These are phyloP conservation scores for Cryptocephalus primarius DNA, from an alignment of 2,888 invertebrate species.

Conservation along the genomic window DNA sequence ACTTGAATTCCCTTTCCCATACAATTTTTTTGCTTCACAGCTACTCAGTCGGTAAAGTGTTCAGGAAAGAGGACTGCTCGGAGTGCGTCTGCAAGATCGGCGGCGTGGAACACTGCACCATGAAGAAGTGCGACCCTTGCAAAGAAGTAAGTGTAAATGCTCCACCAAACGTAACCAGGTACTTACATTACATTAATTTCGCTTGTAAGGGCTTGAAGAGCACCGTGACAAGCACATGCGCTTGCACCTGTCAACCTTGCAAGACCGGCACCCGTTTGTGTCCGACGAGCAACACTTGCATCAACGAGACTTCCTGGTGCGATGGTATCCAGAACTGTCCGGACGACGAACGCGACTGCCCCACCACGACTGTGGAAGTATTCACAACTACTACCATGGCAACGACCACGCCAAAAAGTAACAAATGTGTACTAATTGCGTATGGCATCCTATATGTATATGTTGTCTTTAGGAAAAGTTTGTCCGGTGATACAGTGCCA, in stretches of 20 bases:
- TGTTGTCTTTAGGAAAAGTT: background rate
- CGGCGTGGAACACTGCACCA: conserved; percentile 58
- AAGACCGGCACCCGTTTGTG: conserved; percentile 55
- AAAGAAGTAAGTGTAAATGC: conserved; percentile 31
- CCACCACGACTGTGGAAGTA: conserved; percentile 19
- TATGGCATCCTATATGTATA: background rate
- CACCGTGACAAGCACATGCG: conserved; percentile 51
- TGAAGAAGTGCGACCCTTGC: conserved; percentile 59
- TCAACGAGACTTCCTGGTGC: conserved; percentile 63
- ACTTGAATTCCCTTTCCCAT: too few relatives aligned
- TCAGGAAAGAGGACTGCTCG: conserved; percentile 61
- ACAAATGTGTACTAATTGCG: too few relatives aligned
- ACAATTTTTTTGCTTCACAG: conserved; percentile 32
- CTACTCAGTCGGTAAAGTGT: conserved; percentile 61
- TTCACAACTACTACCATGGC: background rate
- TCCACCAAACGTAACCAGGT: background rate
- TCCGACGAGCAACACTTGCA: conserved; percentile 62
- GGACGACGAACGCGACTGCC: conserved; percentile 67
- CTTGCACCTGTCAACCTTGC: conserved; percentile 65
- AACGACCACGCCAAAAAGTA: conserved; percentile 7
- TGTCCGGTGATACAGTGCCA: conserved; percentile 37
- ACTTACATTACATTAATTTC: background rate
- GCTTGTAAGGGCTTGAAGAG: conserved; percentile 43
- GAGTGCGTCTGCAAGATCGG: conserved; percentile 70
- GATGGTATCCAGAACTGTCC: conserved; percentile 72